These are phyloP conservation scores for Pimpla rufipes DNA, from an alignment of 2,888 invertebrate species.

Conservation along the genomic window DNA sequence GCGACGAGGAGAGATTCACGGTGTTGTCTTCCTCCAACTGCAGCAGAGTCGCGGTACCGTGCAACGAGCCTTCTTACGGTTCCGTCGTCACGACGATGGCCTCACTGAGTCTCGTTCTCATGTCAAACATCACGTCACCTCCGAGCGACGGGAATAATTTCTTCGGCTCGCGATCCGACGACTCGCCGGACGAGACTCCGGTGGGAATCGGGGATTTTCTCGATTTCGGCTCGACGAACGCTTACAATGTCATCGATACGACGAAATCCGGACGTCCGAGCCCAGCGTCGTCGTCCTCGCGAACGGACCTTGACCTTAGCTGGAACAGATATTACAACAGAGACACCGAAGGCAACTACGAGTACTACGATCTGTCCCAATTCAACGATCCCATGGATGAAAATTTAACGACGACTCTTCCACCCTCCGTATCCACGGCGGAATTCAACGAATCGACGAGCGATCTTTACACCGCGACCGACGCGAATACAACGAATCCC, in stretches of 20 bases:
- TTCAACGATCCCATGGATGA: slow-evolving; percentile 51
- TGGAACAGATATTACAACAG: slow-evolving; percentile 60
- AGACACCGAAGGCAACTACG: slow-evolving; percentile 59
- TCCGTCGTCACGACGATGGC: slow-evolving; percentile 82
- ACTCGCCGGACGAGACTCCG: slow-evolving; percentile 46
- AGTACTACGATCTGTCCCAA: slow-evolving; percentile 60
- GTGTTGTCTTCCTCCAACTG: slow-evolving; percentile 69
- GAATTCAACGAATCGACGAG: slow-evolving; percentile 34
- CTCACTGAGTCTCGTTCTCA: slow-evolving; percentile 84
- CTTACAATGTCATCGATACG: background rate
- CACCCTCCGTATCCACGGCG: background rate
- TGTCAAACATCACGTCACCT: slow-evolving; percentile 71
- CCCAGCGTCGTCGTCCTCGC: slow-evolving; percentile 23
- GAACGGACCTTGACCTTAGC: slow-evolving; percentile 29
- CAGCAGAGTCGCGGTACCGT: slow-evolving; percentile 77
- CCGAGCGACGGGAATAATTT: slow-evolving; percentile 29
- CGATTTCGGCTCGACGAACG: slow-evolving; percentile 32
- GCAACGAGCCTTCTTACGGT: slow-evolving; percentile 81
- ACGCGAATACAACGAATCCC: slow-evolving; percentile 40
- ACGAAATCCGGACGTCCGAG: background rate
- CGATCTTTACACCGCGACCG: background rate
- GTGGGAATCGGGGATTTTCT: slow-evolving; percentile 40
- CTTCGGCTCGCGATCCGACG: slow-evolving; percentile 43
- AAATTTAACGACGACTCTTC: slow-evolving; percentile 32
- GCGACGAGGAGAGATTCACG: slow-evolving; percentile 60